A percentile compares a stretch with the other conserved stretches of the same genome.
Conservation (phyloP, 2,797 vertebrate species). For the Capromys pilorides region DNA sequence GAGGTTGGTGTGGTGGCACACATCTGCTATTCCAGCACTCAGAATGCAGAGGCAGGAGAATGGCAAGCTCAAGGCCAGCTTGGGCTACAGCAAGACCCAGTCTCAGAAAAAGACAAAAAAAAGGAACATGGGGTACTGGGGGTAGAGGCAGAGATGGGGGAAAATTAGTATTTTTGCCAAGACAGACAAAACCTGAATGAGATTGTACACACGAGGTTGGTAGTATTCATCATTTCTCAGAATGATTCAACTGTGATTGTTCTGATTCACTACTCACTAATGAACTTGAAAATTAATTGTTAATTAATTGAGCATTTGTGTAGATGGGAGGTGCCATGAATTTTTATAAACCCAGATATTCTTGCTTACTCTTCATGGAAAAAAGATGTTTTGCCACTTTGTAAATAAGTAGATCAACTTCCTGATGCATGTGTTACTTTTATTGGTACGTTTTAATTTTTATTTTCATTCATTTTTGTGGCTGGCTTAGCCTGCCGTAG, state of each 20-base stretch:
- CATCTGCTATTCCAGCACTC: neutral
- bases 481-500: too few species aligned
- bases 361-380: neutral
- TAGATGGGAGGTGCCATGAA: neutral
- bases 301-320: slow-evolving; percentile 5
- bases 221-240: slow-evolving; percentile 1
- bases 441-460: too few species aligned
- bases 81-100: too few species aligned
- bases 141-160: neutral
- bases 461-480: too few species aligned
- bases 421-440: neutral
- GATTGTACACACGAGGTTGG: neutral
- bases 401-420: neutral
- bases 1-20: neutral
- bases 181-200: neutral
- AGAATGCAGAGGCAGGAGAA: too few species aligned
- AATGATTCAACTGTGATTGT: slow-evolving; percentile 1
- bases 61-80: too few species aligned
- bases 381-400: neutral
- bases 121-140: too few species aligned
- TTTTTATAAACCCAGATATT: neutral
- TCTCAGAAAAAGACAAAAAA: too few species aligned
- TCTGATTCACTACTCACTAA: slow-evolving; percentile 31
- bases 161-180: neutral
- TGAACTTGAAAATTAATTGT: neutral